These are phyloP conservation scores for Heterodera filipjevi DNA, from an alignment of 2,888 invertebrate genomes.

Conservation along the genomic window DNA sequence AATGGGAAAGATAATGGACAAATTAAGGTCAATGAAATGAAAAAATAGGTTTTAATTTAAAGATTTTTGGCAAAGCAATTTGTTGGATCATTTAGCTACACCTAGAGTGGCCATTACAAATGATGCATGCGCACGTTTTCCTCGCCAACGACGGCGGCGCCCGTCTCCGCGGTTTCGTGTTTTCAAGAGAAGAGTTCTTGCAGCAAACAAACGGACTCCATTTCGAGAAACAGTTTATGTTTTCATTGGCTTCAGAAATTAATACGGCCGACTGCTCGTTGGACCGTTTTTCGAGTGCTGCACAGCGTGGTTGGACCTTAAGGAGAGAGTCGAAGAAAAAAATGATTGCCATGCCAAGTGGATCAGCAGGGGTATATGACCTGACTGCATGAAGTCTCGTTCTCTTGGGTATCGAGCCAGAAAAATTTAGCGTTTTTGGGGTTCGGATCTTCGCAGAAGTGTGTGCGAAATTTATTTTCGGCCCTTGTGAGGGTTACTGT, in stretches of 20 bases:
- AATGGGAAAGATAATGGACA: background rate
- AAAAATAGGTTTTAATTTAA: too few species aligned
- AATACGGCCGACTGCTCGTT: slow-evolving; percentile 51
- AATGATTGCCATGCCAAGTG: too few species aligned
- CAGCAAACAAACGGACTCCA: slow-evolving; percentile 89
- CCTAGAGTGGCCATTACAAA: slow-evolving; percentile 94
- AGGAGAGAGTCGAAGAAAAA: too few species aligned
- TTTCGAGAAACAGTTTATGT: slow-evolving; percentile 96
- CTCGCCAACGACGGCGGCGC: slow-evolving; percentile 68
- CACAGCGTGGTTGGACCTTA: slow-evolving; percentile 58
- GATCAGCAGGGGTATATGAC: background rate
- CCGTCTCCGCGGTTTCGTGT: slow-evolving; percentile 72
- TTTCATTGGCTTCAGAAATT: slow-evolving; percentile 89
- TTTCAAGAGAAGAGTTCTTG: slow-evolving; percentile 98
- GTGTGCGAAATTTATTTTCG: too few species aligned
- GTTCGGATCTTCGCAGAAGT: too few species aligned
- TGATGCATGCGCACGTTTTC: slow-evolving; percentile 94
- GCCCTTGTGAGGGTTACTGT: too few species aligned
- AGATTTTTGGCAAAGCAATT: slow-evolving; percentile 4
- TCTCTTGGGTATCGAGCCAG: too few species aligned
- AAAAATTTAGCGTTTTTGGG: too few species aligned
- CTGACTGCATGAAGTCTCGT: too few species aligned
- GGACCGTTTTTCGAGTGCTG: slow-evolving; percentile 55
- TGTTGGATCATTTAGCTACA: background rate
- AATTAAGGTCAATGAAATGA: too few species aligned